A percentile compares a stretch with the other conserved stretches of the same genome.
These are phyloP conservation scores for Bubo blakistoni DNA, from an alignment of 2,113 vertebrate genomes.

Conservation along the genomic window DNA sequence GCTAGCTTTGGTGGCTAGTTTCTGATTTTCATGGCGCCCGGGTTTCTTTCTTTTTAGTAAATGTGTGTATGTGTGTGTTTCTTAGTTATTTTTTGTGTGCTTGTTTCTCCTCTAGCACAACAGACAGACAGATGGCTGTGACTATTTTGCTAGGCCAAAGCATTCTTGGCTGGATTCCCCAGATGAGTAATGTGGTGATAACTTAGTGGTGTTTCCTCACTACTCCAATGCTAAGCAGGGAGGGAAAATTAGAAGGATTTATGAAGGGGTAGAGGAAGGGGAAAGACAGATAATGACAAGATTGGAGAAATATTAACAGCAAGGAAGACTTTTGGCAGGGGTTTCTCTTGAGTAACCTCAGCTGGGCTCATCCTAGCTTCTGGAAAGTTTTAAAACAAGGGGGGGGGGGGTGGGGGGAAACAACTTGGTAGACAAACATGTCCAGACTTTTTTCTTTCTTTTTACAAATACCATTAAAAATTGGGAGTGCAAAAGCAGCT, in stretches of 20 bases:
- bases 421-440: background rate
- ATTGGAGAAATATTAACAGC: background rate
- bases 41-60: background rate
- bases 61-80: background rate
- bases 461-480: conserved; percentile 47
- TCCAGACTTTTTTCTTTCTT: background rate
- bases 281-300: background rate
- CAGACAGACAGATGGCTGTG: conserved; percentile 22
- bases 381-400: background rate
- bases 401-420: background rate
- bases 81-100: background rate
- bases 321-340: background rate
- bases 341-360: background rate
- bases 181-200: background rate
- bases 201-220: background rate
- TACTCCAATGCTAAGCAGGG: background rate
- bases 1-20: background rate
- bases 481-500: conserved; percentile 13
- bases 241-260: background rate
- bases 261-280: background rate
- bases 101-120: background rate
- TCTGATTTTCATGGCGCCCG: background rate
- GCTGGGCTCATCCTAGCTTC: background rate
- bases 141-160: conserved; percentile 23
- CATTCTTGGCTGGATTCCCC: conserved; percentile 12